These are phyloP conservation scores for Papilio glaucus DNA, from an alignment of 1,140 invertebrate genomes.

Conservation along the genomic window DNA sequence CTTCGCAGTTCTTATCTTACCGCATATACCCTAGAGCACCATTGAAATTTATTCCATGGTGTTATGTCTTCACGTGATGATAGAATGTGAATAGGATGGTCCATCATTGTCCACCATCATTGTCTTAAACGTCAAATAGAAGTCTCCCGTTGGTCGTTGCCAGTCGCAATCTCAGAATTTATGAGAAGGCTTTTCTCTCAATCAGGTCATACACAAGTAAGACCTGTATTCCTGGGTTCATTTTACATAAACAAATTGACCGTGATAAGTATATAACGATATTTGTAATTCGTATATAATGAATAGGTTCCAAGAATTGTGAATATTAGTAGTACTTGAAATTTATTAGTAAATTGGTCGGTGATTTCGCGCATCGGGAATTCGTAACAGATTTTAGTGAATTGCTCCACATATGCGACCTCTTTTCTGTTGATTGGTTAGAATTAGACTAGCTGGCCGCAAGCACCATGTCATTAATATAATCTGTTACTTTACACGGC, in stretches of 20 bases:
- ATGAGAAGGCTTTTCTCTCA: too few relatives aligned
- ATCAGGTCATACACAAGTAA: too few relatives aligned
- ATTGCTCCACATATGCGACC: constrained; percentile 29
- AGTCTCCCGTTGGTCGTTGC: too few relatives aligned
- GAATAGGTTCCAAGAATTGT: neutral
- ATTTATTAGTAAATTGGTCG: constrained; percentile 1
- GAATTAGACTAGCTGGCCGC: constrained; percentile 18
- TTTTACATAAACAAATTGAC: too few relatives aligned
- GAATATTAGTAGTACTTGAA: neutral
- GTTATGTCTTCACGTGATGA: neutral
- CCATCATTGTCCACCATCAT: too few relatives aligned
- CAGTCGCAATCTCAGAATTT: too few relatives aligned
- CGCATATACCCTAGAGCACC: neutral
- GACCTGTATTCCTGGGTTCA: too few relatives aligned
- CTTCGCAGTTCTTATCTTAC: constrained; percentile 13
- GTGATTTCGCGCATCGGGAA: constrained; percentile 9
- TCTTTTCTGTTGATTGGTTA: constrained; percentile 28
- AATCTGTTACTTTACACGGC: constrained; percentile 17
- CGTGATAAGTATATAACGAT: neutral
- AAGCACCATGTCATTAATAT: constrained; percentile 26
- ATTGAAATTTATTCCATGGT: neutral
- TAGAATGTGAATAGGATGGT: neutral
- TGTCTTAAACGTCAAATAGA: too few relatives aligned
- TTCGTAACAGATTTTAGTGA: constrained; percentile 22
- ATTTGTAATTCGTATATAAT: neutral